Evolutionary conservation across 2,797 vertebrate species (phyloP).

Genomic region (Platalea minor): DNA sequence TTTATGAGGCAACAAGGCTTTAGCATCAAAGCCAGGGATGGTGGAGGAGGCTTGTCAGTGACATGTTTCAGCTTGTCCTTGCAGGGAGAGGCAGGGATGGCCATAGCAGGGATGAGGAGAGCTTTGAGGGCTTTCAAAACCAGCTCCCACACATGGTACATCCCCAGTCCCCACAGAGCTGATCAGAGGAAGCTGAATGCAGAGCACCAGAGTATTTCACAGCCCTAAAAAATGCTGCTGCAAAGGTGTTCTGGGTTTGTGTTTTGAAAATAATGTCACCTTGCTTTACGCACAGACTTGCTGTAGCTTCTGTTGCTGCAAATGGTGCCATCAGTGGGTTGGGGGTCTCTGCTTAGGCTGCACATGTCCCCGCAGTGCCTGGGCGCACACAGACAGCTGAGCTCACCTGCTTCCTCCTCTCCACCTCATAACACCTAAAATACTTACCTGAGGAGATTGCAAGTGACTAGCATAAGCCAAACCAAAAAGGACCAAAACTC

Average conservation of each 20-base stretch:
- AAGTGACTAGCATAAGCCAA: not conserved
- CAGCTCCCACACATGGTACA: accelerated
- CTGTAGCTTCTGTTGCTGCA: not conserved
- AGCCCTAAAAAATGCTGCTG: not conserved
- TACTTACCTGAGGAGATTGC: not conserved
- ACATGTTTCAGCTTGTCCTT: not conserved
- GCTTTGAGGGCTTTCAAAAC: not conserved
- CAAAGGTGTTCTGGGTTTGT: not conserved
- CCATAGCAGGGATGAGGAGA: not conserved
- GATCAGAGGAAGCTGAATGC: not conserved
- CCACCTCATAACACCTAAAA: not conserved
- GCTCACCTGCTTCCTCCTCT: not conserved
- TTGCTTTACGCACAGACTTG: not conserved
- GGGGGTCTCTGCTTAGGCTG: not conserved
- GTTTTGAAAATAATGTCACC: not conserved
- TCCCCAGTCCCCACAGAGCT: not conserved
- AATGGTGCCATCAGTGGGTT: accelerated
- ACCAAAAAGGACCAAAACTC: not conserved
- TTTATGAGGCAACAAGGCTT: not conserved
- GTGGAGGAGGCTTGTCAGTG: not conserved
- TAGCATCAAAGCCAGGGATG: accelerated
- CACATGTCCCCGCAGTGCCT: accelerated
- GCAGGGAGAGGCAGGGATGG: not conserved
- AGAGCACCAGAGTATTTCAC: not conserved
- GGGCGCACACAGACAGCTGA: accelerated